A percentile compares a stretch with the other conserved stretches of the same genome.
These are phyloP conservation scores for Macquaria ambigua DNA, from an alignment of 2,113 vertebrate genomes.

Conservation along the genomic window DNA sequence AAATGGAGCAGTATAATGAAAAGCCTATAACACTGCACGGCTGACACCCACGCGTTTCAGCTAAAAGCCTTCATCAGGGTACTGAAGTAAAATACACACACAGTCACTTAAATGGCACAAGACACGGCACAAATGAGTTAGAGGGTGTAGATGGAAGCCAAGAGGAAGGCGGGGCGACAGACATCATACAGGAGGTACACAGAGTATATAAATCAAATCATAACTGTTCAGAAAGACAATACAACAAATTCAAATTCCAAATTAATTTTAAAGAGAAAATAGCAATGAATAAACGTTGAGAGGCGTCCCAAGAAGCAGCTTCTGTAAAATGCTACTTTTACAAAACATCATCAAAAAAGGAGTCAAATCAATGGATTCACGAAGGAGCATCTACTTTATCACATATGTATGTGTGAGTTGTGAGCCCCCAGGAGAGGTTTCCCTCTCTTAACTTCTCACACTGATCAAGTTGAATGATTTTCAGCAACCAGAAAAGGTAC, in stretches of 20 bases:
- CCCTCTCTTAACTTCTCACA: too few relatives aligned
- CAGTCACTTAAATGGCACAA: neutral
- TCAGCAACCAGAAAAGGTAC: too few relatives aligned
- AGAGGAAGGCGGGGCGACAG: neutral
- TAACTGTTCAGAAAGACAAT: neutral
- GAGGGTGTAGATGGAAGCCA: neutral
- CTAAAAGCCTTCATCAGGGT: neutral
- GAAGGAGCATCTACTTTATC: too few relatives aligned
- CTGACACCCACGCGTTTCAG: neutral
- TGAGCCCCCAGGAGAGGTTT: too few relatives aligned
- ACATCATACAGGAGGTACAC: neutral
- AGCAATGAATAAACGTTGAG: neutral
- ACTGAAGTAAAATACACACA: too few relatives aligned
- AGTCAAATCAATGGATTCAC: too few relatives aligned
- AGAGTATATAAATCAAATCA: neutral
- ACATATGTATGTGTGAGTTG: too few relatives aligned
- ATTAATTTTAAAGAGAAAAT: neutral
- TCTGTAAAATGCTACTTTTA: too few relatives aligned
- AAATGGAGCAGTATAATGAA: neutral
- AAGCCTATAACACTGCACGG: neutral
- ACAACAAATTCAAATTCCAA: neutral
- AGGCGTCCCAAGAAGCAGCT: too few relatives aligned
- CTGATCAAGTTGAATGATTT: too few relatives aligned
- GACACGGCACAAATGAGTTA: neutral
- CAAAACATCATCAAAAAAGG: too few relatives aligned